These are phyloP conservation scores for Triops cancriformis DNA, from an alignment of 1,140 invertebrate genomes.

Conservation along the genomic window DNA sequence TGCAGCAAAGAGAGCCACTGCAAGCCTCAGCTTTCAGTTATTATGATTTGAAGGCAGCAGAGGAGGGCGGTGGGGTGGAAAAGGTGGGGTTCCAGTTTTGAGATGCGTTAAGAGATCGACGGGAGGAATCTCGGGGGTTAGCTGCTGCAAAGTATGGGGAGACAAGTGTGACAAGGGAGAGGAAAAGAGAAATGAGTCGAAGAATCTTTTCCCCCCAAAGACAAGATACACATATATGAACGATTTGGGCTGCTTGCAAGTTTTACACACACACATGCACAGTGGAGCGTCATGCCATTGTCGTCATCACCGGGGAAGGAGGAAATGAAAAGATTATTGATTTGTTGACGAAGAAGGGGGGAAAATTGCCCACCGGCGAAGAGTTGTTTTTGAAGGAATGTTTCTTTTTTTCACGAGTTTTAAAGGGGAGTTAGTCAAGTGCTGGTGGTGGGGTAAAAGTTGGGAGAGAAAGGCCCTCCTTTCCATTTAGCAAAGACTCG, in stretches of 20 bases:
- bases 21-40: not conserved
- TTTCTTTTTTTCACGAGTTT: not conserved
- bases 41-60: not conserved
- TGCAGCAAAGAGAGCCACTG: not conserved
- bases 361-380: not conserved
- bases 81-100: not conserved
- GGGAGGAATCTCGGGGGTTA: not conserved
- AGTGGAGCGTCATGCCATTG: not conserved
- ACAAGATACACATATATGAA: not conserved
- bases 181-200: no score
- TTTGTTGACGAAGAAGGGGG: not conserved
- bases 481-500: not conserved
- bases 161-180: not conserved
- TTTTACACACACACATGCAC: not conserved
- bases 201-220: not conserved
- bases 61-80: not conserved
- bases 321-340: constrained; percentile 14
- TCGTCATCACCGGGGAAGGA: not conserved
- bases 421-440: not conserved
- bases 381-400: not conserved
- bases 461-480: no score
- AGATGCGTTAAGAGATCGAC: constrained; percentile 5
- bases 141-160: not conserved
- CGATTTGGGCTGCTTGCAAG: not conserved
- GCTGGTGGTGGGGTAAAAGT: not conserved